Evolutionary conservation across 2,888 invertebrate species (phyloP).

Genomic region (Mythimna lalbum): DNA sequence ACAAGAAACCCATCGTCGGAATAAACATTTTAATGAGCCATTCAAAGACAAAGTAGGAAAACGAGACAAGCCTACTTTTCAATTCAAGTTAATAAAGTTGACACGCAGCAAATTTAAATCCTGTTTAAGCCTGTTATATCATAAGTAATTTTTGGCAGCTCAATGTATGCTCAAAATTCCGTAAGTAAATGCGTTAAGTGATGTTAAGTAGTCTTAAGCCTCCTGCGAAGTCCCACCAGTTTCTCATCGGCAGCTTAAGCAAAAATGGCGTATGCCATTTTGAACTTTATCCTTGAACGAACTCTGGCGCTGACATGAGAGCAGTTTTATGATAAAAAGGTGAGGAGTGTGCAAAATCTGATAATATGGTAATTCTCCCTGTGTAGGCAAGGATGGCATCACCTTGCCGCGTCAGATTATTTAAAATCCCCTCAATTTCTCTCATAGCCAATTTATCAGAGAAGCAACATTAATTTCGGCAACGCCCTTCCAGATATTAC

Average conservation of each 20-base stretch:
- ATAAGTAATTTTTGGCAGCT: constrained; percentile 64
- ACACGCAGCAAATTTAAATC: constrained; percentile 57
- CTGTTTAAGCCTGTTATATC: constrained; percentile 55
- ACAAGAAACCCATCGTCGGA: neutral
- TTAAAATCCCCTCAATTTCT: constrained; percentile 63
- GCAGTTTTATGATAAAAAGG: constrained; percentile 57
- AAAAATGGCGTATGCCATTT: constrained; percentile 56
- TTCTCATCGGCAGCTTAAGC: constrained; percentile 50
- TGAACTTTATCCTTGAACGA: constrained; percentile 58
- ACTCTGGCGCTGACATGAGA: constrained; percentile 50
- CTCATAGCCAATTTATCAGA: constrained; percentile 68
- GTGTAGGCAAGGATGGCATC: constrained; percentile 45
- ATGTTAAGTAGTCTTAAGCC: constrained; percentile 65
- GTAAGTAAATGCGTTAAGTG: constrained; percentile 66
- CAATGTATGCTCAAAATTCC: constrained; percentile 60
- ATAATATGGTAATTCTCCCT: constrained; percentile 57
- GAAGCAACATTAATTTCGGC: constrained; percentile 75
- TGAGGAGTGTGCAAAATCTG: constrained; percentile 59
- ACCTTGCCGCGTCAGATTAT: constrained; percentile 59
- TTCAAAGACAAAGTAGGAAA: constrained; percentile 12
- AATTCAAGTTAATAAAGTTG: constrained; percentile 52
- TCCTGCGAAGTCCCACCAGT: constrained; percentile 60
- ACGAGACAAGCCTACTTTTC: constrained; percentile 33
- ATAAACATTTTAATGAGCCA: constrained; percentile 8
- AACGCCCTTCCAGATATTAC: constrained; percentile 80